Evolutionary conservation across 1,140 invertebrate genomes (phyloP).

Genomic region (Diploscapter pachys): DNA sequence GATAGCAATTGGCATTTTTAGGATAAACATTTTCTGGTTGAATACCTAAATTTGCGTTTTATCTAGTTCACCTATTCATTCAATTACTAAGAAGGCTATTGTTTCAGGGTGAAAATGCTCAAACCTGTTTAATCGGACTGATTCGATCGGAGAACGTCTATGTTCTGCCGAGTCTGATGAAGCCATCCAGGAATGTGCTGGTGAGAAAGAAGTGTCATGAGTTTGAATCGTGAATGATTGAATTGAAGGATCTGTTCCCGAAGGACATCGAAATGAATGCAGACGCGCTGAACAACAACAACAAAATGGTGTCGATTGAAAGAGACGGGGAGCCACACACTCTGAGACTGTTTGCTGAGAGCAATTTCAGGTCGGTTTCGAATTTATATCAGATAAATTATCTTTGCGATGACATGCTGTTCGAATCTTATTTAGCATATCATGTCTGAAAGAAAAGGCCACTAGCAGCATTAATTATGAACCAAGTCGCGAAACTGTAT

Average conservation of each 20-base stretch:
- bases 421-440: too few relatives aligned
- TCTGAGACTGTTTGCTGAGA: conserved; percentile 85
- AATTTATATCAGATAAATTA: background rate
- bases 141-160: conserved; percentile 96
- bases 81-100: too few relatives aligned
- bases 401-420: too few relatives aligned
- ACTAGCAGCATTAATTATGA: too few relatives aligned
- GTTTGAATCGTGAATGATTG: background rate
- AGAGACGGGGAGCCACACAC: conserved; percentile 71
- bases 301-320: conserved; percentile 42
- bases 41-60: background rate
- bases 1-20: too few relatives aligned
- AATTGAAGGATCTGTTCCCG: conserved; percentile 53
- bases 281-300: conserved; percentile 34
- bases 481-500: too few relatives aligned
- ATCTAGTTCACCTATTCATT: too few relatives aligned
- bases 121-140: conserved; percentile 82
- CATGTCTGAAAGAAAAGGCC: too few relatives aligned
- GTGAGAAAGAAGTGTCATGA: conserved; percentile 40
- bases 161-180: conserved; percentile 85
- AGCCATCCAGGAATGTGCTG: conserved; percentile 86
- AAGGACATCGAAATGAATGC: conserved; percentile 48
- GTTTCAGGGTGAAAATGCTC: conserved; percentile 68
- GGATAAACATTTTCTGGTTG: background rate
- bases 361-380: conserved; percentile 73